Conservation (phyloP, 2,888 invertebrate genomes). For the Acanthosepion esculentum region DNA sequence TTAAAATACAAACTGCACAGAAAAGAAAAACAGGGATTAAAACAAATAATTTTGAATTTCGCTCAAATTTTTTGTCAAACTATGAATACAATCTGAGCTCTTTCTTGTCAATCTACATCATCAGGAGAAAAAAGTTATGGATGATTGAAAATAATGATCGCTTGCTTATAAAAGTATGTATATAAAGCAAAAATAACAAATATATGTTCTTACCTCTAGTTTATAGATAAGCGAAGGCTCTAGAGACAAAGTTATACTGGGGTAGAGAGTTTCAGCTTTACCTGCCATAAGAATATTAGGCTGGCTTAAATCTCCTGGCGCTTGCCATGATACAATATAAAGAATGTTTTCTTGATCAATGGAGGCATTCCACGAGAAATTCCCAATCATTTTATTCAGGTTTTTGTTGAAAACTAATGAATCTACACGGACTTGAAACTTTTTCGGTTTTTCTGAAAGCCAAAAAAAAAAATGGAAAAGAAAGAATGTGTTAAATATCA, state of each 20-base stretch:
- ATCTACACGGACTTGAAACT: background rate
- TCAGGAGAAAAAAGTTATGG: too few relatives aligned
- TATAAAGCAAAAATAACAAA: background rate
- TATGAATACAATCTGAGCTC: too few relatives aligned
- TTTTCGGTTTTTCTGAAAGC: background rate
- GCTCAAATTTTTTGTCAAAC: too few relatives aligned
- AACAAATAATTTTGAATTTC: too few relatives aligned
- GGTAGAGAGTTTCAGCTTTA: background rate
- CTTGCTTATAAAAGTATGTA: too few relatives aligned
- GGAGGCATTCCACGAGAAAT: constrained; percentile 6
- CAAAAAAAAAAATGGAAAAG: background rate
- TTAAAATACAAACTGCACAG: too few relatives aligned
- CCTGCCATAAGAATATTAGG: background rate
- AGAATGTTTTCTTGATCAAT: background rate
- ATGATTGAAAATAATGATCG: too few relatives aligned
- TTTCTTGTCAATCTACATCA: too few relatives aligned
- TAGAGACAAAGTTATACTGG: background rate
- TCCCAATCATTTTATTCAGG: background rate
- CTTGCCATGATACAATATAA: constrained; percentile 24
- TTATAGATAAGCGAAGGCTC: constrained; percentile 41
- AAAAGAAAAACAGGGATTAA: too few relatives aligned
- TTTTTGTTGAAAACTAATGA: constrained; percentile 36
- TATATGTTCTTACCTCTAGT: background rate
- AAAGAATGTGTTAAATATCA: background rate
- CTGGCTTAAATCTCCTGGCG: background rate